Percentiles rank a stretch among this genome's conserved stretches.
Evolutionary conservation across 2,113 vertebrate genomes (phyloP).

Genomic region (Tangachromis dhanisi): DNA sequence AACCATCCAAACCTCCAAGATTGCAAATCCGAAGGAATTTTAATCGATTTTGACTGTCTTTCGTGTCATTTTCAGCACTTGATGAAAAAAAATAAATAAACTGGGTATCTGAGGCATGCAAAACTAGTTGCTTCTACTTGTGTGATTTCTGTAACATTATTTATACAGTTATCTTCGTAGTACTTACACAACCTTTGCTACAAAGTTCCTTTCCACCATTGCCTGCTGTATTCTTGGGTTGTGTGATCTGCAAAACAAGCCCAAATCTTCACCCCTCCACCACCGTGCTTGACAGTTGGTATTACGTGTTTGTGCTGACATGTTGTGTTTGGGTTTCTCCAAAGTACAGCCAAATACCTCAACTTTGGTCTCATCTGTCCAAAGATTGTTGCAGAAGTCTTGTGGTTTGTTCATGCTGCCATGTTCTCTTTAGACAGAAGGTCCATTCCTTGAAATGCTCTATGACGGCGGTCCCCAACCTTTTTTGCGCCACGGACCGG

Average conservation of each 20-base stretch:
- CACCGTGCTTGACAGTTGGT: not conserved
- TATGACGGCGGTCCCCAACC: accelerated
- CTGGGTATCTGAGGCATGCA: not conserved
- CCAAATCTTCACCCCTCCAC: not conserved
- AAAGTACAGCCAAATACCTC: not conserved
- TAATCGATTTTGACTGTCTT: accelerated
- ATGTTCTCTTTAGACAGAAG: not conserved
- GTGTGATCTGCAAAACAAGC: not conserved
- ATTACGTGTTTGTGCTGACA: not conserved
- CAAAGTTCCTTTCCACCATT: not conserved
- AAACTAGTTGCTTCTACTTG: accelerated
- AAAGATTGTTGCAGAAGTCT: not conserved
- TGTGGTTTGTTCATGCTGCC: not conserved
- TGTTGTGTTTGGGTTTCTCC: not conserved
- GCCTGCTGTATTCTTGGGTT: not conserved
- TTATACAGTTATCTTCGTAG: accelerated
- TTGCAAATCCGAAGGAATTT: accelerated
- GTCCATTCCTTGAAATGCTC: accelerated
- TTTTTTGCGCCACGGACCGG: accelerated
- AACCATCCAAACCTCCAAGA: not conserved
- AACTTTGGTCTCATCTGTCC: not conserved
- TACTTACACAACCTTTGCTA: not conserved
- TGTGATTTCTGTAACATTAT: not conserved
- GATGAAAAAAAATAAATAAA: accelerated
- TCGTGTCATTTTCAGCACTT: accelerated